These are phyloP conservation scores for Coleophora flavipennella DNA, from an alignment of 2,888 invertebrate species.

Conservation along the genomic window DNA sequence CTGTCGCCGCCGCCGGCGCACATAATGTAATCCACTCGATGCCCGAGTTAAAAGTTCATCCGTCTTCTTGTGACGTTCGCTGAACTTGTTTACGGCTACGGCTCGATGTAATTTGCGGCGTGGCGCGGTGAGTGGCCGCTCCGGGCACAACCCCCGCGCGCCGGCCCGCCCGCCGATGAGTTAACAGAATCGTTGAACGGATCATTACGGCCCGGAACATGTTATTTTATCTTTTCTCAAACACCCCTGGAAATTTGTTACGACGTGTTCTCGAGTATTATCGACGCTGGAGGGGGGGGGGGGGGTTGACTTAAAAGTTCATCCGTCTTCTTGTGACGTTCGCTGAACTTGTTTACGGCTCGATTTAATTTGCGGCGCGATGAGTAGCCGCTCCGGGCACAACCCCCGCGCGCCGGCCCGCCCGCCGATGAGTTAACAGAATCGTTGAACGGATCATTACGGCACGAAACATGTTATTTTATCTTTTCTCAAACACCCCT, in stretches of 20 bases:
- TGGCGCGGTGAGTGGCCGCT: constrained; percentile 13
- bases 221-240: constrained; percentile 32
- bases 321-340: constrained; percentile 43
- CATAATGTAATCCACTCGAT: constrained; percentile 19
- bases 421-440: constrained; percentile 42
- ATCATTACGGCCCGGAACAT: constrained; percentile 42
- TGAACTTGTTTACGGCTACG: constrained; percentile 48
- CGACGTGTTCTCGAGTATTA: too few species aligned
- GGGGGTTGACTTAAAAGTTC: constrained; percentile 38
- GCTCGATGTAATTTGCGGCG: constrained; percentile 35
- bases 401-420: constrained; percentile 1
- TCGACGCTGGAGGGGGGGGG: too few species aligned
- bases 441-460: constrained; percentile 51
- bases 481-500: constrained; percentile 33
- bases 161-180: constrained; percentile 27
- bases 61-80: constrained; percentile 39
- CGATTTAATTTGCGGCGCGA: constrained; percentile 32
- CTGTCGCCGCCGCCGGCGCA: constrained; percentile 5
- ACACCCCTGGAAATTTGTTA: too few species aligned
- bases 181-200: constrained; percentile 45
- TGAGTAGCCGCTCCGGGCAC: constrained; percentile 13
- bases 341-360: constrained; percentile 41
- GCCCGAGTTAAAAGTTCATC: constrained; percentile 38
- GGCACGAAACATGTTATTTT: constrained; percentile 29
- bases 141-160: constrained; percentile 1